These are phyloP conservation scores for Arctopsyche grandis DNA, from an alignment of 1,140 invertebrate genomes.

Conservation along the genomic window DNA sequence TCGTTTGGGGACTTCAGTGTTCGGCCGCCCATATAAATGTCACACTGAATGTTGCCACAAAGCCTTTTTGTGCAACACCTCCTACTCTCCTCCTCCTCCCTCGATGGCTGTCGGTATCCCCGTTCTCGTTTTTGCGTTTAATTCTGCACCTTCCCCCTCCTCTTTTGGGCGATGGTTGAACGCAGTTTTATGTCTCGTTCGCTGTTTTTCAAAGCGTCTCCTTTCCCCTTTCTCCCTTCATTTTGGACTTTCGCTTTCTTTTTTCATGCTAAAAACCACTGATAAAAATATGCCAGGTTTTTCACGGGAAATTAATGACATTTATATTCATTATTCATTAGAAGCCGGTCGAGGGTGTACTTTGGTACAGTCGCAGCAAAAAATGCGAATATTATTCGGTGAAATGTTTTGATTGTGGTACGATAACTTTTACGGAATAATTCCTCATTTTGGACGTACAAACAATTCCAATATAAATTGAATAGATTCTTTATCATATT, in stretches of 20 bases:
- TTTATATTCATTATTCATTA: slow-evolving; percentile 56
- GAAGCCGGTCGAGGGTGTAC: slow-evolving; percentile 8
- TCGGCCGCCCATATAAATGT: slow-evolving; percentile 35
- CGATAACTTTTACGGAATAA: background rate
- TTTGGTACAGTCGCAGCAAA: background rate
- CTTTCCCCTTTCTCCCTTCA: slow-evolving; percentile 5
- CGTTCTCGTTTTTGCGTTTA: slow-evolving; percentile 19
- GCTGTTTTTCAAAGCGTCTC: slow-evolving; percentile 52
- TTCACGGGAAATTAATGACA: slow-evolving; percentile 55
- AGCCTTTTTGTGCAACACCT: slow-evolving; percentile 11
- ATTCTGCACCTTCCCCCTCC: background rate
- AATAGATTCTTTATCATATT: too few relatives aligned
- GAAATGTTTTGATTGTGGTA: background rate
- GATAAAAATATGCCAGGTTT: slow-evolving; percentile 56
- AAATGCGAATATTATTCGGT: background rate
- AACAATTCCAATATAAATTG: too few relatives aligned
- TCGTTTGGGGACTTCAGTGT: background rate
- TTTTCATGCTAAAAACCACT: slow-evolving; percentile 53
- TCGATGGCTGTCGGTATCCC: background rate
- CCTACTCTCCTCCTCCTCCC: background rate
- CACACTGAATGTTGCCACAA: slow-evolving; percentile 38
- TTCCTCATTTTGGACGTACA: background rate
- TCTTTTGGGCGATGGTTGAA: background rate
- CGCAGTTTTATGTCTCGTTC: slow-evolving; percentile 50
- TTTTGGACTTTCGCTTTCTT: slow-evolving; percentile 15